Evolutionary conservation across 2,797 vertebrate species (phyloP).

Genomic region (Fistularia commersonii): DNA sequence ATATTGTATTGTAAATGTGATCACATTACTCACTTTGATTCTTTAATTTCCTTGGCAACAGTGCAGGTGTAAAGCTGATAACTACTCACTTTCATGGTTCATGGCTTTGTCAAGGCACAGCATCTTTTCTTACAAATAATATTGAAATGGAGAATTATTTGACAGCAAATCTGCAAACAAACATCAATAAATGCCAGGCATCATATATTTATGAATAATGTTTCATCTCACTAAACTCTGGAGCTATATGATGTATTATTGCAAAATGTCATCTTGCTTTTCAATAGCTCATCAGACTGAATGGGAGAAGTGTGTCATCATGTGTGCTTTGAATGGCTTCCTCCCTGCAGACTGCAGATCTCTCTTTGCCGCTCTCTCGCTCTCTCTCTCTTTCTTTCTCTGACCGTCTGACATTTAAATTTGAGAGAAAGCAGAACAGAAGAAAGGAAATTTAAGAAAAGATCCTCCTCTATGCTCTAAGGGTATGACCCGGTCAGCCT

Average conservation of each 20-base stretch:
- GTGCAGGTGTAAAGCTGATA: constrained; percentile 33
- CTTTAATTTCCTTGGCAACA: constrained; percentile 39
- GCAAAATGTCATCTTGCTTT: constrained; percentile 73
- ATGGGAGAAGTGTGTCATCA: constrained; percentile 60
- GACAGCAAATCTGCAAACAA: constrained; percentile 53
- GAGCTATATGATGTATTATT: constrained; percentile 62
- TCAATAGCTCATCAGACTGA: constrained; percentile 68
- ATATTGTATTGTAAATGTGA: constrained; percentile 27
- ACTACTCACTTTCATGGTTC: constrained; percentile 37
- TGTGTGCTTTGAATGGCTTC: constrained; percentile 62
- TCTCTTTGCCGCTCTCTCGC: constrained; percentile 39
- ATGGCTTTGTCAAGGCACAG: constrained; percentile 34
- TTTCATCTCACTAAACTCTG: constrained; percentile 66
- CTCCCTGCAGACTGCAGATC: constrained; percentile 56
- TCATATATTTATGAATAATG: constrained; percentile 73
- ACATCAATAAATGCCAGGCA: constrained; percentile 72
- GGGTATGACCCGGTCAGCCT: constrained; percentile 53
- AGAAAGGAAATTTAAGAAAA: constrained; percentile 54
- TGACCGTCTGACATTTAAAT: constrained; percentile 68
- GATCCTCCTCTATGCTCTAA: constrained; percentile 42
- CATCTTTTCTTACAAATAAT: constrained; percentile 48
- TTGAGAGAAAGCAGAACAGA: constrained; percentile 45
- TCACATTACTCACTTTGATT: constrained; percentile 35
- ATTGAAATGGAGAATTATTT: constrained; percentile 46
- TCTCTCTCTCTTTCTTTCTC: constrained; percentile 32